Evolutionary conservation across 2,888 invertebrate genomes (phyloP).

Genomic region (Catocala nupta): DNA sequence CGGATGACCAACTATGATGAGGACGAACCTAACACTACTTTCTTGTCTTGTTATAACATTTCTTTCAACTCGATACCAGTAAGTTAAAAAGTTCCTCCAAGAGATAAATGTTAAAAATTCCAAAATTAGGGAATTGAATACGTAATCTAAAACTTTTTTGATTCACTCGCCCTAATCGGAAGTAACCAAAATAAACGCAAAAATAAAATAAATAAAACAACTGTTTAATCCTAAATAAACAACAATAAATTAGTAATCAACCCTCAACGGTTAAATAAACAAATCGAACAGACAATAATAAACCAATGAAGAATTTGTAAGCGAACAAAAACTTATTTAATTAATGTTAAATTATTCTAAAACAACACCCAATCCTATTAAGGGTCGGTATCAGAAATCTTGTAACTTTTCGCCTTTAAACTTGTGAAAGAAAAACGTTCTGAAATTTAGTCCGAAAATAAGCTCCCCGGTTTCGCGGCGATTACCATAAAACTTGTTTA

Average conservation of each 20-base stretch:
- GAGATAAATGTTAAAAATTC: too few species aligned
- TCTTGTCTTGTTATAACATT: too few species aligned
- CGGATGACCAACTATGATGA: too few species aligned
- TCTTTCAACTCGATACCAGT: too few species aligned
- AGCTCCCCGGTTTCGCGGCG: conserved; percentile 74
- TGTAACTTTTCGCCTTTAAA: conserved; percentile 81
- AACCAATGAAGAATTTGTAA: conserved; percentile 60
- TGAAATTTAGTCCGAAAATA: conserved; percentile 81
- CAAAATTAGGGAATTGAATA: too few species aligned
- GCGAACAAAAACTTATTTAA: conserved; percentile 68
- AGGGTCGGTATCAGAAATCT: conserved; percentile 76
- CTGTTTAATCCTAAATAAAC: conserved; percentile 2
- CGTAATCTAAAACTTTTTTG: too few species aligned
- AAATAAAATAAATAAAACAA: not conserved
- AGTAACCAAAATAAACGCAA: not conserved
- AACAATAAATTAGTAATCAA: conserved; percentile 19
- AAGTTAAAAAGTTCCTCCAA: too few species aligned
- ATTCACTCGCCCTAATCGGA: not conserved
- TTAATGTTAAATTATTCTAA: conserved; percentile 76
- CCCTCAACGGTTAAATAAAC: conserved; percentile 42
- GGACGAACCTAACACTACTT: too few species aligned
- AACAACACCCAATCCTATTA: conserved; percentile 80
- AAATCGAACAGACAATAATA: conserved; percentile 56
- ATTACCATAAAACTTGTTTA: conserved; percentile 88
- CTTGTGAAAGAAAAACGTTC: conserved; percentile 77